Percentiles rank a stretch among this genome's conserved stretches.
Evolutionary conservation across 2,888 invertebrate genomes (phyloP).

Genomic region (Dynastes maya): DNA sequence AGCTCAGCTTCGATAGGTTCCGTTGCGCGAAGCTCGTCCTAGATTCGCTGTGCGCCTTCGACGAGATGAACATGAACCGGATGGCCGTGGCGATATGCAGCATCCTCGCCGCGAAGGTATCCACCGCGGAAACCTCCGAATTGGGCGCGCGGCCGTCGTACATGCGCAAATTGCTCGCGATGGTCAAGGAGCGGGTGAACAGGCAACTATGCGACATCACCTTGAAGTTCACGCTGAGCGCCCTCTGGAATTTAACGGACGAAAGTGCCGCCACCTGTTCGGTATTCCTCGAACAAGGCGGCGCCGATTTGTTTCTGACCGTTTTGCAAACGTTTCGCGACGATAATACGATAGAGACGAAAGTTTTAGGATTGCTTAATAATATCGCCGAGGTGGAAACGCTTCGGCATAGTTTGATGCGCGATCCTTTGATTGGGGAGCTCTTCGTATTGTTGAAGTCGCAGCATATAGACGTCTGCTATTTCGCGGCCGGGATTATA

Average conservation of each 20-base stretch:
- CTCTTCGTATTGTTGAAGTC: constrained; percentile 69
- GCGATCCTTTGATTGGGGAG: constrained; percentile 60
- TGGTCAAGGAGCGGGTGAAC: constrained; percentile 72
- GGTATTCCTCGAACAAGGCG: constrained; percentile 79
- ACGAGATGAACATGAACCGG: constrained; percentile 80
- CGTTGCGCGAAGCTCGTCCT: constrained; percentile 81
- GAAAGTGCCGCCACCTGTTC: constrained; percentile 82
- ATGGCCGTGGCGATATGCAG: constrained; percentile 88
- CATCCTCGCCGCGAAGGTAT: constrained; percentile 75
- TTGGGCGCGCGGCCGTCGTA: constrained; percentile 79
- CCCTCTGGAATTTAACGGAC: constrained; percentile 86
- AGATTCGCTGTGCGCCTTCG: constrained; percentile 80
- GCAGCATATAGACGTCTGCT: constrained; percentile 79
- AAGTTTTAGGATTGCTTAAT: constrained; percentile 81
- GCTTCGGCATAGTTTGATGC: constrained; percentile 67
- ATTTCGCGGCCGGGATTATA: constrained; percentile 83
- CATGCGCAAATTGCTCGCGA: constrained; percentile 79
- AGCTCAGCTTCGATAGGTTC: constrained; percentile 69
- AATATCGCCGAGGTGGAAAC: constrained; percentile 83
- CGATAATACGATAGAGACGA: constrained; percentile 81
- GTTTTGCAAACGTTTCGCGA: constrained; percentile 77
- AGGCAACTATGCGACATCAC: constrained; percentile 75
- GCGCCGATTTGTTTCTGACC: constrained; percentile 78
- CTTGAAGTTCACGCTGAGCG: constrained; percentile 83
- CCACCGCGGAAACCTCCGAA: constrained; percentile 79